A percentile compares a stretch with the other conserved stretches of the same genome.
Evolutionary conservation across 2,797 vertebrate genomes (phyloP).

Genomic region (Astyanax mexicanus): DNA sequence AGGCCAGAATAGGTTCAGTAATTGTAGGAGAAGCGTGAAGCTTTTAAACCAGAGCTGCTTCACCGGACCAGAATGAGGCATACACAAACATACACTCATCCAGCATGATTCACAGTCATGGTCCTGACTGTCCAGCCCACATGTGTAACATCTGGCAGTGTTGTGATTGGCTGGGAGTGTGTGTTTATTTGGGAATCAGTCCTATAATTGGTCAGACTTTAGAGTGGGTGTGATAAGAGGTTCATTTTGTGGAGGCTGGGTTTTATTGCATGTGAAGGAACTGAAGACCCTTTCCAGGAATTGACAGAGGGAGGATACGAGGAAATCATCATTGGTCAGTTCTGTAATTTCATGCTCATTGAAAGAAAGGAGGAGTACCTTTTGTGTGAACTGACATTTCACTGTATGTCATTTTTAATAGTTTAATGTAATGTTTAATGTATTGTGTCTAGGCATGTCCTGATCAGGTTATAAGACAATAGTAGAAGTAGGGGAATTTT

Average conservation of each 20-base stretch:
- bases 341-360: not conserved
- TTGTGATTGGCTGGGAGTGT: conserved; percentile 28
- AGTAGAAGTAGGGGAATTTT: too few relatives aligned
- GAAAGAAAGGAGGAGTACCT: not conserved
- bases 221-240: conserved; percentile 28
- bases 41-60: not conserved
- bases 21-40: not conserved
- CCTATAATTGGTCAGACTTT: conserved; percentile 40
- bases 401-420: too few relatives aligned
- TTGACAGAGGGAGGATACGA: not conserved
- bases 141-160: conserved; percentile 46
- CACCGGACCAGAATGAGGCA: conserved; percentile 8
- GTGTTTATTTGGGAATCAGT: not conserved
- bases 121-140: conserved; percentile 10
- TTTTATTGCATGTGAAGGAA: conserved; percentile 29
- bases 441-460: too few relatives aligned
- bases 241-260: conserved; percentile 37
- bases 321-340: not conserved
- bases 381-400: not conserved
- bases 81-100: conserved; percentile 21
- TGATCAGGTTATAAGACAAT: too few relatives aligned
- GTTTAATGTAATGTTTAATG: too few relatives aligned
- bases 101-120: conserved; percentile 25
- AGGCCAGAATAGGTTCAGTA: conserved; percentile 10
- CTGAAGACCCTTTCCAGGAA: conserved; percentile 26